Base-by-base conservation (phyloP, 2,888 invertebrate species). In the Periphyllus acericola region DNA sequence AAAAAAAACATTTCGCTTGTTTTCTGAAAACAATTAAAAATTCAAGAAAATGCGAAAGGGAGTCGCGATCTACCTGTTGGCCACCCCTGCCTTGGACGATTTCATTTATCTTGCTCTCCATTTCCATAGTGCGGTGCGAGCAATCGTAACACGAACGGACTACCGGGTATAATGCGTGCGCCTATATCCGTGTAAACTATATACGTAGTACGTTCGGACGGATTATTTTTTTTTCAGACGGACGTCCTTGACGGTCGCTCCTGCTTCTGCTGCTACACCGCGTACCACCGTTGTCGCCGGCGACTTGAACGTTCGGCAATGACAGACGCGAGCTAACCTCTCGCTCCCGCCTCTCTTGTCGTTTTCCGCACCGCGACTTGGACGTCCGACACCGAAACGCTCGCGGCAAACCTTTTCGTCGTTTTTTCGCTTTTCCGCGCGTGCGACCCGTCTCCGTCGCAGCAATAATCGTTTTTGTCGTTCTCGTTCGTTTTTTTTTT, bases 271-370 rank as follows among this genome's bases (percentile, higher is more conserved):
- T 68, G 81, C 21, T 46, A 21, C 46, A 11, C 60, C 6, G 9
- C 32, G 40, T 46, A 46, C 81, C 46, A 6, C 46, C 46, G 29
- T n/a, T 25, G 34, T 34, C 72, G n/a, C 34, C 14, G 71, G 82
- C 52, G 71, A 82, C 82, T 82, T 71, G 52, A 82, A 82, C 71
- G 25, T 8, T 82, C 71, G 21, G 52, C 34, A 52, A 52, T 82
- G 82, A 72, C 71, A 72, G 32, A 72, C 32, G 71, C 36, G 46
- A 5, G 46, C 46, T 5, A 34, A 82, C 46, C 1, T 60, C 25
- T 52, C 82, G 52, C n/a, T 71, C 60, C 21, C 52, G 32, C 5
- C n/a, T n/a, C n/a, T n/a, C n/a, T n/a, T n/a, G n/a, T n/a, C n/a
- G n/a, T n/a, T n/a, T n/a, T n/a, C n/a, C n/a, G n/a, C n/a, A n/a